phyloP scores from a whole-genome alignment of 2,888 invertebrate species.

The Trichopoda pennipes region DNA sequence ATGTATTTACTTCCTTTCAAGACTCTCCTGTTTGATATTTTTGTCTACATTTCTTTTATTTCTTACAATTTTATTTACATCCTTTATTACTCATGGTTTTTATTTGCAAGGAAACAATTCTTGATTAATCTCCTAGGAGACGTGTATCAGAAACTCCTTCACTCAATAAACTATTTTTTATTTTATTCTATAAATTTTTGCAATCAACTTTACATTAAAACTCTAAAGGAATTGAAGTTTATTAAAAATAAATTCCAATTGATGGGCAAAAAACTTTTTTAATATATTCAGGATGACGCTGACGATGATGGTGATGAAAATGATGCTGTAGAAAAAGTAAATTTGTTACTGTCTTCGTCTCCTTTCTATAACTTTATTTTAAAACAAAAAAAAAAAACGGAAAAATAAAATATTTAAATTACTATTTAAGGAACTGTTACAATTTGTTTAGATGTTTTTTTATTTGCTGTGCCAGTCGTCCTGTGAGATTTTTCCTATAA shows the following conservation, averaged over 20 bases:
- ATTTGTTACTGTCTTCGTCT: background rate
- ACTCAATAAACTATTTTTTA: slow-evolving; percentile 50
- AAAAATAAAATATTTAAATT: slow-evolving; percentile 46
- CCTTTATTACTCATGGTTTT: slow-evolving; percentile 20
- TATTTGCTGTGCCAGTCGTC: slow-evolving; percentile 17
- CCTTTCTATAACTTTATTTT: background rate
- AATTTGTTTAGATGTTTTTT: slow-evolving; percentile 16
- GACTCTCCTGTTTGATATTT: background rate
- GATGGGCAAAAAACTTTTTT: slow-evolving; percentile 55
- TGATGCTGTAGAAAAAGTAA: background rate
- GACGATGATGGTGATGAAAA: background rate
- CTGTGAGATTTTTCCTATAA: slow-evolving; percentile 52
- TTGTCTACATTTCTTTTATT: slow-evolving; percentile 8
- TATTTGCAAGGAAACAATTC: slow-evolving; percentile 14
- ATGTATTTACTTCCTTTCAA: background rate
- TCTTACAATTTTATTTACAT: slow-evolving; percentile 18
- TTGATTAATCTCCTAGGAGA: slow-evolving; percentile 66
- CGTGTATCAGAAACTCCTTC: slow-evolving; percentile 15
- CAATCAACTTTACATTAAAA: slow-evolving; percentile 47
- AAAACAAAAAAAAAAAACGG: slow-evolving; percentile 55
- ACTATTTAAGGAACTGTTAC: slow-evolving; percentile 47
- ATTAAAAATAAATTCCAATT: slow-evolving; percentile 51
- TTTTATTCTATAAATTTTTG: slow-evolving; percentile 19
- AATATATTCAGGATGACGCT: slow-evolving; percentile 35
- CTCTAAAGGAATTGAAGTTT: slow-evolving; percentile 49